Conservation (phyloP, 1,140 invertebrate genomes). For the Eciton burchellii region DNA sequence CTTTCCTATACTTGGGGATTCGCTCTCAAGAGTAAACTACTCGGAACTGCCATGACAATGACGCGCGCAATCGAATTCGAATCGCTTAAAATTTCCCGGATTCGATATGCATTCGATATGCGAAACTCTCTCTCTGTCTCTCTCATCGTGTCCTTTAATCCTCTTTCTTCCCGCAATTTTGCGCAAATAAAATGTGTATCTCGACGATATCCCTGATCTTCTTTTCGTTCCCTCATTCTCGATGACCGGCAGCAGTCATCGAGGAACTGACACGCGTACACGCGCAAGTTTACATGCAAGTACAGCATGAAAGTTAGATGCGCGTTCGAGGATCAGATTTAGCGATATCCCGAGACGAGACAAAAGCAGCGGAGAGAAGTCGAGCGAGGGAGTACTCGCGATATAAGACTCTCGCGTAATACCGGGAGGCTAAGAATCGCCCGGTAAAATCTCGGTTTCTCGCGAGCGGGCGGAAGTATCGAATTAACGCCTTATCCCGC, state of each 20-base stretch:
- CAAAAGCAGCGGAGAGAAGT: neutral
- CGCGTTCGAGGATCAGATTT: neutral
- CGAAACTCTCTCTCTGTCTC: constrained; percentile 31
- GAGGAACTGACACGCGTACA: neutral
- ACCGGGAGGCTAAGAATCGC: neutral
- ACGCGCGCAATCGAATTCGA: constrained; percentile 1
- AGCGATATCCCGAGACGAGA: neutral
- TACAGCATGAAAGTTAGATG: neutral
- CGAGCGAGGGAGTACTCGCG: neutral
- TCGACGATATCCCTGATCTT: too few species aligned
- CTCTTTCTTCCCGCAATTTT: neutral
- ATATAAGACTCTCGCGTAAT: constrained; percentile 20
- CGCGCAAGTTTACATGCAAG: neutral
- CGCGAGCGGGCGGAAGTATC: constrained; percentile 76
- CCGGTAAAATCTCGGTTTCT: constrained; percentile 57
- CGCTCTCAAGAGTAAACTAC: constrained; percentile 38
- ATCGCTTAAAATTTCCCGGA: constrained; percentile 30
- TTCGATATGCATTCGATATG: neutral
- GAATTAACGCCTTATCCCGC: constrained; percentile 77
- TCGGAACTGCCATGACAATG: constrained; percentile 34
- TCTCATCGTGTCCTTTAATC: too few species aligned
- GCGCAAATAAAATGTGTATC: too few species aligned
- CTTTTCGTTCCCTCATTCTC: neutral
- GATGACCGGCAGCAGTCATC: neutral
- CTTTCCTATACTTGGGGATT: constrained; percentile 8